phyloP scores from a whole-genome alignment of 2,797 vertebrate genomes.

The Galaxias olidus region DNA sequence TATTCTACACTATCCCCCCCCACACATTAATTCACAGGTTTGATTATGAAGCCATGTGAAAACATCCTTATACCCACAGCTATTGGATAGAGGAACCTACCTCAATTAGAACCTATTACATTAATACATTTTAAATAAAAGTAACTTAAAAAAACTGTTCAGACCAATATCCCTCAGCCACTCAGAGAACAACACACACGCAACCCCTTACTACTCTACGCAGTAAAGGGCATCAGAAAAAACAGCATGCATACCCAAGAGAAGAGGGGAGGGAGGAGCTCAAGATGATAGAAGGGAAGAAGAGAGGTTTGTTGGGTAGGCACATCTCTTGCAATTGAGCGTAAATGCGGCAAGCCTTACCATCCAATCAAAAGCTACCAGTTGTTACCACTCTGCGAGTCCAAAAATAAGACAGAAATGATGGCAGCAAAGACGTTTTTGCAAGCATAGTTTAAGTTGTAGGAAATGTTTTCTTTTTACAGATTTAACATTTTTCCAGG shows the following conservation, averaged over 20 bases:
- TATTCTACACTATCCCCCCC: not conserved
- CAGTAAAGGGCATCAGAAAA: slow-evolving; percentile 26
- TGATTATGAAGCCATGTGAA: too few relatives aligned
- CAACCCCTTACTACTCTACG: slow-evolving; percentile 5
- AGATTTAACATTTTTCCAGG: slow-evolving; percentile 24
- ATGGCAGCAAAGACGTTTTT: slow-evolving; percentile 36
- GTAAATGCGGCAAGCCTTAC: slow-evolving; percentile 61
- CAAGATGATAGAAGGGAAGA: not conserved
- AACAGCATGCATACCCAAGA: slow-evolving; percentile 59
- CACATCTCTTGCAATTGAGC: slow-evolving; percentile 19
- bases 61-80: too few relatives aligned
- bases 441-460: slow-evolving; percentile 45
- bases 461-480: not conserved
- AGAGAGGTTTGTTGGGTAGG: slow-evolving; percentile 13
- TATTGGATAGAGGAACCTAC: too few relatives aligned
- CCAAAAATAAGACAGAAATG: slow-evolving; percentile 46
- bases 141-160: slow-evolving; percentile 29
- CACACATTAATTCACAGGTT: too few relatives aligned
- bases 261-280: not conserved
- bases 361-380: slow-evolving; percentile 59
- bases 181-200: not conserved
- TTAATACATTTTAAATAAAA: too few relatives aligned
- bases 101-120: too few relatives aligned
- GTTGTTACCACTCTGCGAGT: slow-evolving; percentile 49
- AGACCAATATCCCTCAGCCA: slow-evolving; percentile 10